These are phyloP conservation scores for Calameuta pallipes DNA, from an alignment of 2,888 invertebrate species.

Conservation along the genomic window DNA sequence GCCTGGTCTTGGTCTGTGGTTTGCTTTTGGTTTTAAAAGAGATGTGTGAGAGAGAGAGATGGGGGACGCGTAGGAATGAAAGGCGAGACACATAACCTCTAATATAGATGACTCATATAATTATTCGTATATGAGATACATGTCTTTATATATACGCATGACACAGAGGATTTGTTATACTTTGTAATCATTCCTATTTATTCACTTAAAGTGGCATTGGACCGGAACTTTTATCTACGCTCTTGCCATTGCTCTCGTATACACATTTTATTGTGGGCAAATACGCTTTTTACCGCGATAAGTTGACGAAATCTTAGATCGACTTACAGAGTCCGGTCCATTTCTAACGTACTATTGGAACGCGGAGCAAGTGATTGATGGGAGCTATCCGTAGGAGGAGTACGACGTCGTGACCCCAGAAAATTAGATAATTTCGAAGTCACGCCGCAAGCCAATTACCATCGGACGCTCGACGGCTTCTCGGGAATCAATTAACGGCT, in stretches of 20 bases:
- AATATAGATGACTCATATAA: not conserved
- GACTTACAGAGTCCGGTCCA: not conserved
- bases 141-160: not conserved
- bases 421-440: slow-evolving; percentile 40
- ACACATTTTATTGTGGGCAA: not conserved
- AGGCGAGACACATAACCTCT: not conserved
- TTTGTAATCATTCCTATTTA: not conserved
- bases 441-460: slow-evolving; percentile 20
- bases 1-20: not conserved
- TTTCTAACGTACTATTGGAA: not conserved
- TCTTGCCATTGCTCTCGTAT: not conserved
- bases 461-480: slow-evolving; percentile 16
- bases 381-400: not conserved
- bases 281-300: not conserved
- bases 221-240: not conserved
- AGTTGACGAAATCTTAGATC: not conserved
- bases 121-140: not conserved
- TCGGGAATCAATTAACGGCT: slow-evolving; percentile 38
- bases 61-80: not conserved
- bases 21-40: slow-evolving; percentile 13
- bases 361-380: not conserved
- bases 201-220: not conserved
- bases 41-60: slow-evolving; percentile 4
- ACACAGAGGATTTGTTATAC: not conserved
- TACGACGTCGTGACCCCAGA: slow-evolving; percentile 29